Percentiles rank a stretch among this genome's conserved stretches.
phyloP scores from a whole-genome alignment of 2,113 vertebrate species.

The Mustelus asterias region DNA sequence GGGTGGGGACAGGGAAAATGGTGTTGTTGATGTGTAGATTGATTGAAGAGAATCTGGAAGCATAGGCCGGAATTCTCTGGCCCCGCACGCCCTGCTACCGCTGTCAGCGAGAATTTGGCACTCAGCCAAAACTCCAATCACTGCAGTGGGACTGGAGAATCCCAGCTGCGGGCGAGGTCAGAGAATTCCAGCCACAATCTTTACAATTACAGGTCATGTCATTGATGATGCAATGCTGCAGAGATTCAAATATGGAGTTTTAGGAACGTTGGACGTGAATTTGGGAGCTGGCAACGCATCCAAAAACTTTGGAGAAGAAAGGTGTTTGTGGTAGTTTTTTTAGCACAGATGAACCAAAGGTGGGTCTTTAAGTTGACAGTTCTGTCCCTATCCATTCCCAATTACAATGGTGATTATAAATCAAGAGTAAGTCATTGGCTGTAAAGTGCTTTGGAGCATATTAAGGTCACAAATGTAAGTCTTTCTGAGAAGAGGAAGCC shows the following conservation, averaged over 20 bases:
- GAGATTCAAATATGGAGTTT: not conserved
- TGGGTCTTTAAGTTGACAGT: not conserved
- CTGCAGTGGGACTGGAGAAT: no score
- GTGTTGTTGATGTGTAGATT: not conserved
- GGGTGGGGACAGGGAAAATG: not conserved
- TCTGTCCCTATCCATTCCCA: no score
- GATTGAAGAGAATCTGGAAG: not conserved
- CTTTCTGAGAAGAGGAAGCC: not conserved
- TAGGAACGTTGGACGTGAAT: not conserved
- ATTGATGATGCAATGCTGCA: not conserved
- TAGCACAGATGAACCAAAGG: not conserved
- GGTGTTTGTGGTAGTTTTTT: not conserved
- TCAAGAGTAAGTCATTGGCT: not conserved
- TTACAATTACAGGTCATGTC: not conserved
- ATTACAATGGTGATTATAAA: not conserved
- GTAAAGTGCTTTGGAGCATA: not conserved
- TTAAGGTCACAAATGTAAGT: not conserved
- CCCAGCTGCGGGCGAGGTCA: no score
- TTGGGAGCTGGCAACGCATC: not conserved
- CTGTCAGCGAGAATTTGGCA: no score
- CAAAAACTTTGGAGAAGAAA: not conserved
- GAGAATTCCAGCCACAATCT: not conserved
- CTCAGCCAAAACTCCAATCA: no score
- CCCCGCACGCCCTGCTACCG: no score
- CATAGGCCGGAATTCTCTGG: no score